Conservation (phyloP, 2,797 vertebrate genomes). For the Darevskia nairensis region DNA sequence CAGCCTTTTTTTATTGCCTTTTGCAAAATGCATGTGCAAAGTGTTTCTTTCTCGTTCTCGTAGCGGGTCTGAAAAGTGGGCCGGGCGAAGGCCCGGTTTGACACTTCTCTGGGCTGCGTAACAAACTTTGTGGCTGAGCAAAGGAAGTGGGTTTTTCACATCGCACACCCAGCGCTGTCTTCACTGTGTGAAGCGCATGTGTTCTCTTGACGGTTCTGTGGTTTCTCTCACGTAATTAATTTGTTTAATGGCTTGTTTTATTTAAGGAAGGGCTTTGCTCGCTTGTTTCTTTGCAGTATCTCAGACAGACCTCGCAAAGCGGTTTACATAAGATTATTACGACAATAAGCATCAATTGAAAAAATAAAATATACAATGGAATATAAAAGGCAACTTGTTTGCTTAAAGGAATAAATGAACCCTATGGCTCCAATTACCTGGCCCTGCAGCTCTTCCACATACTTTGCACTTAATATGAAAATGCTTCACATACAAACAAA, state of each 20-base stretch:
- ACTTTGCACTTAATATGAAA: background rate
- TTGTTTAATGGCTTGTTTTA: background rate
- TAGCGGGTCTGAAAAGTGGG: background rate
- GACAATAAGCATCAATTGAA: no score
- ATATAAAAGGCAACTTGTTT: no score
- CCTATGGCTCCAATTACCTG: no score
- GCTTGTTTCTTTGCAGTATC: no score
- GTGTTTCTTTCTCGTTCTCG: background rate
- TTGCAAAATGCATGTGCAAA: background rate
- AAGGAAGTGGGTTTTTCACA: background rate
- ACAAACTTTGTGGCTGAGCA: background rate
- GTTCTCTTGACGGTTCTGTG: background rate
- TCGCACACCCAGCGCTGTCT: background rate
- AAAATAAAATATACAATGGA: no score
- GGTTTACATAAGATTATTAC: no score
- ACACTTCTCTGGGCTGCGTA: no score
- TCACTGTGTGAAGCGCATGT: no score
- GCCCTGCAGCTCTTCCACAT: background rate
- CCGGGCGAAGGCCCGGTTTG: background rate
- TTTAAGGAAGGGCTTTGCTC: no score
- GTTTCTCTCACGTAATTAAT: background rate
- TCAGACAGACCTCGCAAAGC: no score
- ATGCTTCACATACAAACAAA: background rate
- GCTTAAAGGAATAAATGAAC: no score
- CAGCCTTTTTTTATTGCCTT: background rate